Evolutionary conservation across 2,797 vertebrate genomes (phyloP).

Genomic region (Coluber constrictor): DNA sequence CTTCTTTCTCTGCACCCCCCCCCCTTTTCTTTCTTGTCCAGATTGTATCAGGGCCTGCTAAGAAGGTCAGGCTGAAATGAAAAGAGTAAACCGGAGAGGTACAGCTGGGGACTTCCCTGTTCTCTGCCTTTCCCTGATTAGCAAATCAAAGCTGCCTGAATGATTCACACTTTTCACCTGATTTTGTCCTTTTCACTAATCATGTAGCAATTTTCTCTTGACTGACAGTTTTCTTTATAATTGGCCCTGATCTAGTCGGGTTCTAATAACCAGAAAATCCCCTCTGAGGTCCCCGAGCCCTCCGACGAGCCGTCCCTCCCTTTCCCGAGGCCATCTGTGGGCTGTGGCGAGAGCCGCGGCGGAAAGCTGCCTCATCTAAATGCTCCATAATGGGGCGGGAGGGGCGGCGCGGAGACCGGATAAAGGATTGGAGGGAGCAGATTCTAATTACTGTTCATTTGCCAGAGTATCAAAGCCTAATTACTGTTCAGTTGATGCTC

Average conservation of each 20-base stretch:
- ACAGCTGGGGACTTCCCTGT: conserved; percentile 94
- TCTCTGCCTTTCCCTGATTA: conserved; percentile 93
- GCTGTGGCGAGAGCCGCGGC: conserved; percentile 81
- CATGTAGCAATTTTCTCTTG: conserved; percentile 98
- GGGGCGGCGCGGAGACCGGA: conserved; percentile 43
- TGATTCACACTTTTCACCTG: conserved; percentile 99
- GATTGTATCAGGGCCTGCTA: conserved; percentile 92
- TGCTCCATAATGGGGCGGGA: conserved; percentile 93
- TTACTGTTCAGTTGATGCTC: conserved; percentile 99
- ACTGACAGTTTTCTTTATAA: conserved; percentile 99
- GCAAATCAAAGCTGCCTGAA: conserved; percentile 99
- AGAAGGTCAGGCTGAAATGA: conserved; percentile 98
- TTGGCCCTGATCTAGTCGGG: conserved; percentile 99
- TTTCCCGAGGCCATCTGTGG: conserved; percentile 82
- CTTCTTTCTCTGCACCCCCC: no score
- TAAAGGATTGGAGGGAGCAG: conserved; percentile 90
- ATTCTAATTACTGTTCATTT: conserved; percentile 99
- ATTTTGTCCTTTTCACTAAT: conserved; percentile 99
- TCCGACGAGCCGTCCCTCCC: conserved; percentile 88
- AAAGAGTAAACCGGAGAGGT: conserved; percentile 90
- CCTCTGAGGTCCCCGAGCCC: conserved; percentile 96
- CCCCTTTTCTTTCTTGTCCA: conserved; percentile 63
- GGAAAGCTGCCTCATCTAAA: conserved; percentile 90
- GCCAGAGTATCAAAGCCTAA: conserved; percentile 99
- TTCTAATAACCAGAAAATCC: conserved; percentile 99